Base-by-base conservation (phyloP, 2,888 invertebrate species). In the Pantelozetes paolii region DNA sequence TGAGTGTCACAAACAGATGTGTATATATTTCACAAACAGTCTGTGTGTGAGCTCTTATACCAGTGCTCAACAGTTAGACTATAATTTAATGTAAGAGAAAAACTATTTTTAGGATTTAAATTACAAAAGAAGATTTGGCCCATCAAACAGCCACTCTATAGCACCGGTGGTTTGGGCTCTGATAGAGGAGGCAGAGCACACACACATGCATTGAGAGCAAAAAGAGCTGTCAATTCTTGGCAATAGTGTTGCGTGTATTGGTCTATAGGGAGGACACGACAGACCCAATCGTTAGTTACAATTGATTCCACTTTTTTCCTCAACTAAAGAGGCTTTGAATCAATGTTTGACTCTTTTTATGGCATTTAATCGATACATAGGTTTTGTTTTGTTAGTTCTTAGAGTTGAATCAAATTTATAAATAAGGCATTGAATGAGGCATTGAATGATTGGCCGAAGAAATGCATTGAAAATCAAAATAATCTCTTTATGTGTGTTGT, bases 161-260 rank as follows among this genome's bases (percentile, higher is more conserved):
- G 57, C 28, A 5, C 57, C 30, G 57, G 28, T 57, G 57, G 57
- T 28, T 30, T 3, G 28, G 57, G 15, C 57, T 15, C 32, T 36
- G 28, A 36, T 20, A 32, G 28, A 64, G 62, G 62, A 36, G 62
- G 62, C 30, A 59, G 30, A n/a, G 5, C 48, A 15, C 18, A 48
- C 5, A 48, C n/a, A 48, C 15, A 48, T 15, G 23, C 54, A 54
- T 20, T 23, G 8, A 45, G 64, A 23, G 20, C 36, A 64, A 40
- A 64, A 40, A 64, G 40, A 64, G 64, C 69, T 69, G 69, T 69
- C 69, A 69, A 69, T 45, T 69, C 26, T 62, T 32, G 64, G 69
- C 42, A 69, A 40, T 69, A 69, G 13, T 69, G 23, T 45, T 69
- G 69, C 69, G 69, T 69, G 69, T 69, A 13, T 69, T 45, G 45